Evolutionary conservation across 1,140 invertebrate genomes (phyloP), one percentile per base, ranked within the genome.

Genomic region (Pteromalus puparum): DNA sequence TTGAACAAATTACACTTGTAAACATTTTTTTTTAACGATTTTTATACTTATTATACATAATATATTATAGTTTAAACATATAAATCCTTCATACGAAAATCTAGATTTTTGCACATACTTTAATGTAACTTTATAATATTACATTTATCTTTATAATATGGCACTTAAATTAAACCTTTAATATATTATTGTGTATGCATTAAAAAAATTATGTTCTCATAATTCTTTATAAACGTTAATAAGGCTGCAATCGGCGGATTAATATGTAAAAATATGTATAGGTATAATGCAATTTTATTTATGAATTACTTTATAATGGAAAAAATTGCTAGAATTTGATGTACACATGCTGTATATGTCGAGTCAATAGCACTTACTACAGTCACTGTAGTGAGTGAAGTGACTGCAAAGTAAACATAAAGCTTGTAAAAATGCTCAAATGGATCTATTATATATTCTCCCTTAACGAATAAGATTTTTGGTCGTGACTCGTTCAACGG

Each of bases 401-500:
- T 4, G 2, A 53, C 1, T 1, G 26, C n/a, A 77, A 77, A 77
- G 15, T 28, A 77, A 13, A 12, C 26, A 15, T 77, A 77, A 18
- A 77, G n/a, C 53, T 61, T 9, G 34, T 77, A 61, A 61, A 61
- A 77, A 77, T 77, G 24, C 15, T 77, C 26, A 21, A 61, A 61
- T 28, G 75, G 75, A 65, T 77, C 75, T n/a, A 77, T 77, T 28
- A 77, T 65, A 12, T 61, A 77, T 30, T 77, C 75, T 24, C 24
- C 48, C 61, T 34, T 77, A 4, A 77, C 48, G 15, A 77, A 53
- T 10, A 77, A 30, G 0, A 77, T 30, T 61, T 26, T 77, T 7
- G 46, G 75, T 26, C 75, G 24, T 2, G 75, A 77, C 28, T 77
- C 46, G 18, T 77, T 77, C 26, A 77, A 21, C 28, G 75, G 75